Base-by-base conservation (phyloP, 2,888 invertebrate genomes). In the Bimastos eiseni region DNA sequence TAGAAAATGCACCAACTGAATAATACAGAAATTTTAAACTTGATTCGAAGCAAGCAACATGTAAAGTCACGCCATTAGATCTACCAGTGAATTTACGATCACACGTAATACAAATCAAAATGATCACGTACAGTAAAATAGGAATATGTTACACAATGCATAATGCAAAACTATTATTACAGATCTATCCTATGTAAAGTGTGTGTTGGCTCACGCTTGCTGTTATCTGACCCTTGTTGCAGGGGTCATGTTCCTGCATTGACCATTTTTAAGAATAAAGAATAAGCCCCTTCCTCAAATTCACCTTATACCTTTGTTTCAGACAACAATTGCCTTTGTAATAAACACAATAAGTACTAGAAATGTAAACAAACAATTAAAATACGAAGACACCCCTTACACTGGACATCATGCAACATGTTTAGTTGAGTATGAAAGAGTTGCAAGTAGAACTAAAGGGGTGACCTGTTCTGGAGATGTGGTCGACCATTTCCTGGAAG, bases 401-500 rank as follows among this genome's bases (percentile, higher is more conserved):
- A 24, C 1, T 49, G 49, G 49, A 41, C 4, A 24, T 24, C 19
- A 21, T 49, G 49, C 21, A 21, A 49, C 49, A 49, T 24, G 15
- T 49, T 49, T 49, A 3, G 49, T 17, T 17, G 19, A 11, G 15
- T 38, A 13, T n/a, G n/a, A n/a, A n/a, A n/a, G n/a, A n/a, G n/a
- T n/a, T 21, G 88, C 21, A 13, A 34, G 24, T 0, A 30, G n/a
- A 33, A 0, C 24, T 19, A 21, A 17, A 55, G 24, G 2, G 24
- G 30, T 70, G 13, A 91, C 91, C 91, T 37, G 90, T 90, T 44
- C 83, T 84, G 30, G 96, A 96, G 93, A 98, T 97, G 93, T 96
- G 96, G 94, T 97, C 96, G 70, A 98, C 97, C 91, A 98, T 96
- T 93, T 96, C 96, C 95, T 99, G 99, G 94, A 98, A 97, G 94